Evolutionary conservation across 23 tunicate genomes (phyloP), one percentile per base, ranked within the genome.

Genomic region (Halocynthia roretzi): DNA sequence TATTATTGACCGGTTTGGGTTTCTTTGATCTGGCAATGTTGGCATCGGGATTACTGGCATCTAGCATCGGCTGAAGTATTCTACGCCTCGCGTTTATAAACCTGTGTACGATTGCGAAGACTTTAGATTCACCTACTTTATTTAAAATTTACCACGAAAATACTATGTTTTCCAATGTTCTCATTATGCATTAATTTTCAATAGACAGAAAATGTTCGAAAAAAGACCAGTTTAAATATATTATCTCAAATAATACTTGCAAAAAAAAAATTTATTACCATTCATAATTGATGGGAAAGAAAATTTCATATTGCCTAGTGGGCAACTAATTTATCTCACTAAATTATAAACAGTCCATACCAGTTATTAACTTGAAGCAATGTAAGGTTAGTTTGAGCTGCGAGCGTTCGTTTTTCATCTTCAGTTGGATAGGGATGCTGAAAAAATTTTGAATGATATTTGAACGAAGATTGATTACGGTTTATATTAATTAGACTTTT

Each of bases 391-490:
- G 99, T 96, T 82, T 96, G 99, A 7, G 80, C 72, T 11, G 99
- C 99, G 7, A 96, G 86, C 8, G 77, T 67, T 49, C 96, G 53
- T 62, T 96, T 96, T 69, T 96, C 99, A 69, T 96, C 99, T 58
- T 96, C 99, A 53, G 99, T 90, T 10, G 99, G 99, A 70, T 96
- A 96, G 18, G 99, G 94, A 90, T 96, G 99, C 92, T 90, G 85
- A 48, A 83, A 52, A 71, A 77, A 31, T 4, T 0, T 31, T 31
- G 48, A 49, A 6, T 71, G 50, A 71, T 11, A 5, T 58, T 15
- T 58, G 63, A 58, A n/a, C 15, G 5, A n/a, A n/a, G 15, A 58
- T n/a, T n/a, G n/a, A n/a, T n/a, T n/a, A n/a, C n/a, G n/a, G n/a
- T n/a, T n/a, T n/a, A n/a, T n/a, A n/a, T n/a, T n/a, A n/a, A n/a